Evolutionary conservation across 1,140 invertebrate species (phyloP).

Genomic region (Polypedilum vanderplanki): DNA sequence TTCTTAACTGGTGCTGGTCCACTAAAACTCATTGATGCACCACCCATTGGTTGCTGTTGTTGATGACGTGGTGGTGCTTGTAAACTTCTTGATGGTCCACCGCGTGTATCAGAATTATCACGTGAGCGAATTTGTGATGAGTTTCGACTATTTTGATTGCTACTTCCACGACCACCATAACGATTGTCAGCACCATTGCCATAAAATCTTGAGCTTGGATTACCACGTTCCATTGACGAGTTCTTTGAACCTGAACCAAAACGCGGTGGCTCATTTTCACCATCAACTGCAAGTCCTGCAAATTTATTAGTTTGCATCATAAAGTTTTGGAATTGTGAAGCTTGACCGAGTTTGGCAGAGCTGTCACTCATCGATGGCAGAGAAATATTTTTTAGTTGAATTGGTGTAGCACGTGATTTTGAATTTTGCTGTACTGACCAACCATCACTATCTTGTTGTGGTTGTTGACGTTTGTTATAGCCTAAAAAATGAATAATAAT

Average conservation of each 20-base stretch:
- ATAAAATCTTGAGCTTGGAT: neutral
- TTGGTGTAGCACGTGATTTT: slow-evolving; percentile 29
- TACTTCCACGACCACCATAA: neutral
- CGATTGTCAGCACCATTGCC: neutral
- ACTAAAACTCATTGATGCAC: neutral
- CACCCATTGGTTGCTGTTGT: neutral
- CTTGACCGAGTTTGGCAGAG: slow-evolving; percentile 37
- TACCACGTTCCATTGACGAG: slow-evolving; percentile 1
- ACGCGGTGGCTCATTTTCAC: neutral
- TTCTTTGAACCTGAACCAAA: neutral
- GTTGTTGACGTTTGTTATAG: slow-evolving; percentile 36
- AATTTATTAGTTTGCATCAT: slow-evolving; percentile 15
- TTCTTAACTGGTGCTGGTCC: neutral
- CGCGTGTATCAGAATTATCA: neutral
- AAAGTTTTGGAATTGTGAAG: slow-evolving; percentile 33
- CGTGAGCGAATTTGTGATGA: neutral
- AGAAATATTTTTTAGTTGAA: slow-evolving; percentile 41
- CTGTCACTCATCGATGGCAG: slow-evolving; percentile 34
- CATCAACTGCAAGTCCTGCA: neutral
- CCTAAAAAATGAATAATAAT: slow-evolving; percentile 18
- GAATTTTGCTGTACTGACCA: slow-evolving; percentile 23
- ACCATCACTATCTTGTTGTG: slow-evolving; percentile 34
- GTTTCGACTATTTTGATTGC: neutral
- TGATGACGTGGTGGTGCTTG: neutral
- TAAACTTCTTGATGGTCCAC: slow-evolving; percentile 14